Evolutionary conservation across 1,140 invertebrate genomes (phyloP).

Genomic region (Drosophila equinoxialis): DNA sequence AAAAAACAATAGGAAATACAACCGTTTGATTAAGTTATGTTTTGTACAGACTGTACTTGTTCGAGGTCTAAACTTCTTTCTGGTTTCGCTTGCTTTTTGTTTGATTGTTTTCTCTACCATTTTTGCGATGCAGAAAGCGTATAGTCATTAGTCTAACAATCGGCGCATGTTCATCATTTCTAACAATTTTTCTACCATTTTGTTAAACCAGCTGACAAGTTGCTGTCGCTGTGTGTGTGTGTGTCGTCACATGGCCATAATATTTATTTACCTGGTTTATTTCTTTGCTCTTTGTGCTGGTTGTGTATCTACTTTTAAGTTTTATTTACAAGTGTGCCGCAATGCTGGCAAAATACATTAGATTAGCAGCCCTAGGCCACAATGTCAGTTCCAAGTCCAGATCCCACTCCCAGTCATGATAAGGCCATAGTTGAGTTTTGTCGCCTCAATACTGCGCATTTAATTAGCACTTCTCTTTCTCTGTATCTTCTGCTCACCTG

Average conservation of each 20-base stretch:
- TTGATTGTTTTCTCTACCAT: conserved; percentile 25
- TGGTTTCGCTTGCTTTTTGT: conserved; percentile 17
- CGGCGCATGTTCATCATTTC: conserved; percentile 54
- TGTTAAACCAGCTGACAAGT: conserved; percentile 59
- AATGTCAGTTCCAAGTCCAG: background rate
- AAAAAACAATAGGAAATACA: background rate
- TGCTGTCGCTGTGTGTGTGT: background rate
- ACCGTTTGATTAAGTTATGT: background rate
- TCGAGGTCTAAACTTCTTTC: background rate
- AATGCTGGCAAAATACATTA: conserved; percentile 25
- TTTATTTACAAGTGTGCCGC: conserved; percentile 70
- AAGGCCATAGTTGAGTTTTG: conserved; percentile 21
- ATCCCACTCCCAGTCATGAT: conserved; percentile 16
- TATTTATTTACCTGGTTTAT: conserved; percentile 72
- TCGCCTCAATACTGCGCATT: conserved; percentile 26
- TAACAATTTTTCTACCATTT: conserved; percentile 27
- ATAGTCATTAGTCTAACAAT: conserved; percentile 69
- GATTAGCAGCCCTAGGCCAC: conserved; percentile 17
- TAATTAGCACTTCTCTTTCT: conserved; percentile 42
- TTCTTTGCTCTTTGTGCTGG: conserved; percentile 17
- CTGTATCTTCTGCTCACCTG: conserved; percentile 16
- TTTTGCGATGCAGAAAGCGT: conserved; percentile 68
- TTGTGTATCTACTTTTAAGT: conserved; percentile 42
- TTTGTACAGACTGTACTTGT: conserved; percentile 16
- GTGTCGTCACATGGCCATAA: conserved; percentile 60